phyloP scores from a whole-genome alignment of 2,888 invertebrate species.

The Spodoptera littoralis region DNA sequence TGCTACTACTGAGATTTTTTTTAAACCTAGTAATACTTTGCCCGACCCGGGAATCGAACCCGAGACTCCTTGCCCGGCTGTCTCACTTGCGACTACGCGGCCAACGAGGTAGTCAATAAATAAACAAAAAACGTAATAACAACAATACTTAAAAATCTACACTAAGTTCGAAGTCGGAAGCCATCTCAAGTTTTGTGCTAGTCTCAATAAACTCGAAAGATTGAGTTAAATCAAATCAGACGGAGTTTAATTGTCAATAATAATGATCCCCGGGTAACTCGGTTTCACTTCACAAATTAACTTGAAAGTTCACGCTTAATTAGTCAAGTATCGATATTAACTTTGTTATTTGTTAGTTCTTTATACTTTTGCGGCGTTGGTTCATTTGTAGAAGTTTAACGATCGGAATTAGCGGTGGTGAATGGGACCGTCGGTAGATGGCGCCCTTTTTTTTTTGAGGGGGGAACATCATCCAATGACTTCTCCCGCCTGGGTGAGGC shows the following conservation, averaged over 20 bases:
- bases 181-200: slow-evolving; percentile 32
- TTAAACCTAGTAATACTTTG: too few relatives aligned
- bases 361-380: slow-evolving; percentile 28
- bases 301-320: slow-evolving; percentile 66
- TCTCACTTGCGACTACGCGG: too few relatives aligned
- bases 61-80: too few relatives aligned
- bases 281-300: slow-evolving; percentile 74
- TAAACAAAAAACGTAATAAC: too few relatives aligned
- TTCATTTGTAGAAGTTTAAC: neutral
- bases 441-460: too few relatives aligned
- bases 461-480: too few relatives aligned
- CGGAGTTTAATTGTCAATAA: slow-evolving; percentile 81
- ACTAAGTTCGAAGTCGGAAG: slow-evolving; percentile 31
- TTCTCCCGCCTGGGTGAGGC: too few relatives aligned
- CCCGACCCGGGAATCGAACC: too few relatives aligned
- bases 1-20: too few relatives aligned
- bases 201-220: slow-evolving; percentile 69
- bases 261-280: slow-evolving; percentile 78
- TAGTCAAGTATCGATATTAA: slow-evolving; percentile 63
- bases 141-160: neutral
- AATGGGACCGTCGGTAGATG: too few relatives aligned
- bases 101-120: too few relatives aligned
- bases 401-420: too few relatives aligned
- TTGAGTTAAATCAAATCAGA: slow-evolving; percentile 79
- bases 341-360: slow-evolving; percentile 55